Conservation (phyloP, 2,113 vertebrate genomes). For the Myotis davidii region DNA sequence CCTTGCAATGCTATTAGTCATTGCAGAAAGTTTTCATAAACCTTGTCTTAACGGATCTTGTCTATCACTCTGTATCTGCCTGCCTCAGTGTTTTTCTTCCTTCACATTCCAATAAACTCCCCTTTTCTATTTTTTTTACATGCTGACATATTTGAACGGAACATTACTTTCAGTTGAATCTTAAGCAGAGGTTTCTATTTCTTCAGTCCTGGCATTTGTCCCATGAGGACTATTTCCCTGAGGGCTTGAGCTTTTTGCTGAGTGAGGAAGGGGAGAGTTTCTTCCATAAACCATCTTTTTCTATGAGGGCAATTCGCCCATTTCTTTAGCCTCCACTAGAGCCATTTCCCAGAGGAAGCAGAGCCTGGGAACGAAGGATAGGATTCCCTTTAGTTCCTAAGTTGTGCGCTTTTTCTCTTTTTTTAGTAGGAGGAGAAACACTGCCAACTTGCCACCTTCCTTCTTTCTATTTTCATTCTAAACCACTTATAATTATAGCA, state of each 20-base stretch:
- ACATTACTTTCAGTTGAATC: constrained; percentile 52
- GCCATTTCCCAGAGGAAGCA: constrained; percentile 70
- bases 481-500: constrained; percentile 38
- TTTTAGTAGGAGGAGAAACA: neutral
- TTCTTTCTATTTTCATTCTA: constrained; percentile 15
- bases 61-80: neutral
- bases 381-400: constrained; percentile 62
- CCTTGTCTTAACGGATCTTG: neutral
- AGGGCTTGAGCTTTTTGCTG: constrained; percentile 33
- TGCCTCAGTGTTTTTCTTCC: neutral
- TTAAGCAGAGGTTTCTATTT: constrained; percentile 63
- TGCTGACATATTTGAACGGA: neutral
- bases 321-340: constrained; percentile 57
- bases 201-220: constrained; percentile 53
- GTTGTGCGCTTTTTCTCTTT: neutral
- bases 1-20: neutral
- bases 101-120: constrained; percentile 35
- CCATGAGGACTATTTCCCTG: neutral
- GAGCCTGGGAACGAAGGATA: constrained; percentile 72
- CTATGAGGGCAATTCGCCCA: constrained; percentile 62
- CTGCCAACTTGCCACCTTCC: constrained; percentile 56
- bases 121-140: constrained; percentile 47
- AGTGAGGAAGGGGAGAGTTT: neutral
- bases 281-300: constrained; percentile 42
- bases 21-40: constrained; percentile 8